These are phyloP conservation scores for Drosophila tripunctata DNA, from an alignment of 2,888 invertebrate genomes.

Conservation along the genomic window DNA sequence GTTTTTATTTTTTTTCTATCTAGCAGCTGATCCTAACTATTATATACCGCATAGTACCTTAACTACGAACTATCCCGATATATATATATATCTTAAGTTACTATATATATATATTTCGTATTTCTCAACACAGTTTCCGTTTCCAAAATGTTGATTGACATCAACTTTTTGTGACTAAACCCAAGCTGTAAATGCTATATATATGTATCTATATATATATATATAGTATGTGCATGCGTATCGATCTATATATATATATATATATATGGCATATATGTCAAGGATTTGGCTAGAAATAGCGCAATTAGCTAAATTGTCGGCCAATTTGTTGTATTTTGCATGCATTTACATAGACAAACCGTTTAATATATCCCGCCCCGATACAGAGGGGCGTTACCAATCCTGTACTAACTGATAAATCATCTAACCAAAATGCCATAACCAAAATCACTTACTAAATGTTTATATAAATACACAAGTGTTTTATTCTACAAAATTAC, in stretches of 20 bases:
- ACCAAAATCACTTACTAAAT: conserved; percentile 31
- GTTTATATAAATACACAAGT: conserved; percentile 23
- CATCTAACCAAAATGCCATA: conserved; percentile 28
- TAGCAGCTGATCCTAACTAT: too few species aligned
- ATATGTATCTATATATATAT: too few species aligned
- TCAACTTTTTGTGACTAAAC: conserved; percentile 11
- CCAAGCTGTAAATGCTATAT: conserved; percentile 21
- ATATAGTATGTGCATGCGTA: too few species aligned
- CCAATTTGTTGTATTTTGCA: conserved; percentile 43
- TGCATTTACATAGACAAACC: conserved; percentile 32
- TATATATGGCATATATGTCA: background rate
- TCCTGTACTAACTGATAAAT: background rate
- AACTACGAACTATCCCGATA: too few species aligned
- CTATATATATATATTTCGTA: background rate
- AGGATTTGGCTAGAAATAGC: conserved; percentile 5
- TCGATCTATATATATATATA: background rate
- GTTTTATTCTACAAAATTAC: conserved; percentile 7
- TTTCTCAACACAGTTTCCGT: background rate
- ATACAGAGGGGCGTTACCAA: conserved; percentile 1
- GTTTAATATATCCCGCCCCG: conserved; percentile 15
- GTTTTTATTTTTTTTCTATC: too few species aligned
- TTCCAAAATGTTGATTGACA: background rate
- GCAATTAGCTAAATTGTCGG: conserved; percentile 19
- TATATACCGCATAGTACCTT: conserved; percentile 38
- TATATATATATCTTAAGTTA: too few species aligned